Conservation (phyloP, 2,888 invertebrate genomes). For the Leptinotarsa peninsularis region DNA sequence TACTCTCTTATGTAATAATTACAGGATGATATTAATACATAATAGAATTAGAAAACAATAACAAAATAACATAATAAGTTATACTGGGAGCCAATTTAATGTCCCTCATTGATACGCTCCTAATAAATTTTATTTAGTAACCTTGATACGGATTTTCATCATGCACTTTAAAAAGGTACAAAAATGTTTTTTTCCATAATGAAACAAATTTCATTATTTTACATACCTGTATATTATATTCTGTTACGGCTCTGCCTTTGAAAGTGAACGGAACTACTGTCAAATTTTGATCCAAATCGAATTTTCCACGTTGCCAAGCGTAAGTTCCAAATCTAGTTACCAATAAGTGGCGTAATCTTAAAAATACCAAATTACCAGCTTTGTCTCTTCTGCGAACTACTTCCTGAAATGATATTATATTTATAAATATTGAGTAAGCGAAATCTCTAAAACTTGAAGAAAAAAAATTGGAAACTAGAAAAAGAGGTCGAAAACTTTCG, state of each 20-base stretch:
- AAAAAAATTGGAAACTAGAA: too few species aligned
- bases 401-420: slow-evolving; percentile 61
- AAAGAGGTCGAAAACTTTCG: too few species aligned
- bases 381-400: slow-evolving; percentile 72
- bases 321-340: slow-evolving; percentile 83
- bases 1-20: too few species aligned
- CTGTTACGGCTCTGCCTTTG: slow-evolving; percentile 77
- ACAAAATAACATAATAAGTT: too few species aligned
- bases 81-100: too few species aligned
- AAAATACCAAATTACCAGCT: slow-evolving; percentile 73
- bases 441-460: too few species aligned
- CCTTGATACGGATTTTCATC: too few species aligned
- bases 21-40: too few species aligned
- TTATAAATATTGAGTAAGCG: neutral
- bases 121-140: too few species aligned
- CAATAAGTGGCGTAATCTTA: slow-evolving; percentile 75
- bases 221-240: slow-evolving; percentile 77
- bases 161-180: too few species aligned
- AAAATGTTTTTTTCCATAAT: neutral
- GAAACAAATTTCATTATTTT: neutral
- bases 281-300: slow-evolving; percentile 78
- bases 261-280: slow-evolving; percentile 74
- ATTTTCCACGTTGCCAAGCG: slow-evolving; percentile 76
- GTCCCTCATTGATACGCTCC: too few species aligned
- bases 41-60: too few species aligned